A percentile compares a stretch with the other conserved stretches of the same genome.
Conservation (phyloP, 2,888 invertebrate species). For the Andrena camellia region DNA sequence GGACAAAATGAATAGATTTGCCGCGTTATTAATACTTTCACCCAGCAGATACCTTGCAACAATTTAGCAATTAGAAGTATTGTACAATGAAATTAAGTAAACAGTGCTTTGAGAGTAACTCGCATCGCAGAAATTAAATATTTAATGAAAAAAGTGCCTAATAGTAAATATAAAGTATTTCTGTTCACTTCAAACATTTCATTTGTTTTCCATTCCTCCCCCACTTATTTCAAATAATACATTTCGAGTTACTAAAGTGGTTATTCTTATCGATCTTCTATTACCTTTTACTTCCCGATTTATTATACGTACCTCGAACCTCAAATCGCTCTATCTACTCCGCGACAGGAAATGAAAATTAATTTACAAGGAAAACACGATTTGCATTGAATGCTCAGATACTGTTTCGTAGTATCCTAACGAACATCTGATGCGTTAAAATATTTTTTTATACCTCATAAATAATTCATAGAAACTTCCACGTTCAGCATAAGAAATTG, state of each 20-base stretch:
- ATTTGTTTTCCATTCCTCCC: too few species aligned
- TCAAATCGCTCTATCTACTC: neutral
- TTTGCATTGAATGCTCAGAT: slow-evolving; percentile 30
- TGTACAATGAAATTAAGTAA: too few species aligned
- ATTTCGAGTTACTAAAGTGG: too few species aligned
- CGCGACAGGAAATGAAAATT: slow-evolving; percentile 1
- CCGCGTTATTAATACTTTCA: neutral
- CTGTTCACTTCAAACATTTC: neutral
- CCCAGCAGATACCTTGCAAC: neutral
- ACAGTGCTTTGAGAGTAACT: too few species aligned
- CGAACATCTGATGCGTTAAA: neutral
- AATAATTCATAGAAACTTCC: slow-evolving; percentile 28
- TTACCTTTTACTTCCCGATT: too few species aligned
- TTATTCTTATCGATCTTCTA: too few species aligned
- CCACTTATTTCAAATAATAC: too few species aligned
- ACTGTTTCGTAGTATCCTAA: neutral
- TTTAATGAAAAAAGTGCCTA: too few species aligned
- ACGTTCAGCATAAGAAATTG: neutral
- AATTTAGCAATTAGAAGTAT: neutral
- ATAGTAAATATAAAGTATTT: too few species aligned
- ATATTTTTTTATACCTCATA: neutral
- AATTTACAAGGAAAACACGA: slow-evolving; percentile 10
- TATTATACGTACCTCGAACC: too few species aligned
- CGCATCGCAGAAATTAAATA: too few species aligned
- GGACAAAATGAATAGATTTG: neutral